Conservation (phyloP, 2,888 invertebrate species). For the Neoascia interrupta region DNA sequence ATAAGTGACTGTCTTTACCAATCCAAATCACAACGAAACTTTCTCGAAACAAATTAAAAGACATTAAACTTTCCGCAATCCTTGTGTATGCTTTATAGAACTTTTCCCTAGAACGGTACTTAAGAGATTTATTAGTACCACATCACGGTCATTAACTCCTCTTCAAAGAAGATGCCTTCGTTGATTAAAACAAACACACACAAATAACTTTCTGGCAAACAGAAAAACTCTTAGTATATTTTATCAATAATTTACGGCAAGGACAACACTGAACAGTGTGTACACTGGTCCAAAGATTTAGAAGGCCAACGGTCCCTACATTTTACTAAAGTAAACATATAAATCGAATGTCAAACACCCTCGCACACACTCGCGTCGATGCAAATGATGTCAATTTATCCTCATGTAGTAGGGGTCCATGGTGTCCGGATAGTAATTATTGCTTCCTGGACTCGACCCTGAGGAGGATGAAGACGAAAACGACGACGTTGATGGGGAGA, state of each 20-base stretch:
- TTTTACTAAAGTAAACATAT: constrained; percentile 48
- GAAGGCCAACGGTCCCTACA: constrained; percentile 7
- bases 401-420: constrained; percentile 58
- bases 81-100: constrained; percentile 10
- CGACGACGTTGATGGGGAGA: constrained; percentile 36
- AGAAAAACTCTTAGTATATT: constrained; percentile 37
- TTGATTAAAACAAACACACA: constrained; percentile 23
- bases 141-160: constrained; percentile 15
- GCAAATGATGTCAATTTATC: constrained; percentile 58
- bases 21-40: constrained; percentile 8
- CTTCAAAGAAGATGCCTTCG: background rate
- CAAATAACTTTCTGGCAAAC: background rate
- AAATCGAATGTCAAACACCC: constrained; percentile 28
- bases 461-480: constrained; percentile 41
- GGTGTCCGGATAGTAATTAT: constrained; percentile 62
- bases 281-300: background rate
- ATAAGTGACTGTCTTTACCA: constrained; percentile 16
- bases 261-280: background rate
- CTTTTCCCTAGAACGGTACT: constrained; percentile 19
- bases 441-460: constrained; percentile 34
- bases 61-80: constrained; percentile 31
- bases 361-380: background rate
- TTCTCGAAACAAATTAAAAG: constrained; percentile 31
- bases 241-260: constrained; percentile 37
- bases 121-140: constrained; percentile 32